Percentiles rank a stretch among this genome's conserved stretches.
Conservation (phyloP, 2,797 vertebrate species). For the Clarias fuscus region DNA sequence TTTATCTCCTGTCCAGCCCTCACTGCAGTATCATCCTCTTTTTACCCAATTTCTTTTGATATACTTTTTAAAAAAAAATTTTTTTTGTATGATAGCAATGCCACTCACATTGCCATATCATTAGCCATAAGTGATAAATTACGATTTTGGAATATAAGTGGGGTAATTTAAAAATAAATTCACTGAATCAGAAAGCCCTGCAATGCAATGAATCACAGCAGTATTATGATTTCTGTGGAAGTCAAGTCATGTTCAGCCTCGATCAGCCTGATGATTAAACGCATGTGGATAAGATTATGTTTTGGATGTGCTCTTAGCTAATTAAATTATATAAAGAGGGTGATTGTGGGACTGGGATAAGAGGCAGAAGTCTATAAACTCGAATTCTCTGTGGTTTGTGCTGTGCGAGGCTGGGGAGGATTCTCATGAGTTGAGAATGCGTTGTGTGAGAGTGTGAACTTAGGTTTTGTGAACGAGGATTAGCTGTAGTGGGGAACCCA, state of each 20-base stretch:
- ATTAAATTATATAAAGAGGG: background rate
- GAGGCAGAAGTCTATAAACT: background rate
- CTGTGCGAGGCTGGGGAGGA: background rate
- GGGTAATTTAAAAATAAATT: background rate
- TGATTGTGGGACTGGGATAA: background rate
- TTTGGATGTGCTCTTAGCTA: conserved; percentile 3
- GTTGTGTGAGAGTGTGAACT: too few relatives aligned
- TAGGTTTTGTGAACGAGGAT: background rate
- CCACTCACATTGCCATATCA: background rate
- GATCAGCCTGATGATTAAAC: background rate
- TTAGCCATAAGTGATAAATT: background rate
- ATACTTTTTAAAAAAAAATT: background rate
- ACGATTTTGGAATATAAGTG: background rate
- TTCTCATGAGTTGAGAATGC: background rate
- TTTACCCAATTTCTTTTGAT: conserved; percentile 17
- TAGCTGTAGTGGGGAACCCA: background rate
- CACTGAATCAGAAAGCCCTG: background rate
- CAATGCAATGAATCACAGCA: conserved; percentile 20
- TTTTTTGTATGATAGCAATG: conserved; percentile 1
- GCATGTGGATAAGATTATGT: background rate
- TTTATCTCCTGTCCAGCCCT: background rate
- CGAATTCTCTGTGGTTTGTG: background rate
- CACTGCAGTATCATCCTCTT: background rate
- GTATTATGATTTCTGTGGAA: conserved; percentile 33
- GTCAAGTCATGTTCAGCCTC: background rate